phyloP scores from a whole-genome alignment of 2,888 invertebrate genomes.

The Cacoxenus indagator region DNA sequence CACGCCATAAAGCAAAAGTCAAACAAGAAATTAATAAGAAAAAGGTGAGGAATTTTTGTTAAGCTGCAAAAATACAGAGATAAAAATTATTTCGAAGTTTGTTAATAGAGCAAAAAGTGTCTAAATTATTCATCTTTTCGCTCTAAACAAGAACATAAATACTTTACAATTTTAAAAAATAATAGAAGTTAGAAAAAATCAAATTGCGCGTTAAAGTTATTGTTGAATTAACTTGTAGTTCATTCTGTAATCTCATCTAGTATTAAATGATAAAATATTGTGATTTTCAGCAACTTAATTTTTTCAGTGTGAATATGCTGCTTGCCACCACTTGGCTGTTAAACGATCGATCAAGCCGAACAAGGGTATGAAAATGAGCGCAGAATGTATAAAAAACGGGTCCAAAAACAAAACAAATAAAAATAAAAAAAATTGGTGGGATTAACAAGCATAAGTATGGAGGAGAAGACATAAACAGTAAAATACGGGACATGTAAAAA shows the following conservation, averaged over 20 bases:
- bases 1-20: slow-evolving; percentile 63
- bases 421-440: neutral
- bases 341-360: slow-evolving; percentile 61
- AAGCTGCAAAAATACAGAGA: neutral
- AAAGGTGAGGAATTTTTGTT: slow-evolving; percentile 17
- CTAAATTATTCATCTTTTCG: too few relatives aligned
- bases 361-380: slow-evolving; percentile 51
- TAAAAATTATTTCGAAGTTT: neutral
- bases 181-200: too few relatives aligned
- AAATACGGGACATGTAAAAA: slow-evolving; percentile 25
- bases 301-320: neutral
- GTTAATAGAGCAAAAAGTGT: neutral
- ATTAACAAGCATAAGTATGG: slow-evolving; percentile 30
- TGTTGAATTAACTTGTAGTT: too few relatives aligned
- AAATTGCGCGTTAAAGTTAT: too few relatives aligned
- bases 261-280: too few relatives aligned
- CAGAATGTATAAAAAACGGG: slow-evolving; percentile 15
- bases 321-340: slow-evolving; percentile 48
- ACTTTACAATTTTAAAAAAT: too few relatives aligned
- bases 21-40: slow-evolving; percentile 63
- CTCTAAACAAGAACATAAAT: too few relatives aligned
- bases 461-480: slow-evolving; percentile 40
- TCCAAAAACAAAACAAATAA: neutral
- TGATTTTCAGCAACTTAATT: slow-evolving; percentile 15
- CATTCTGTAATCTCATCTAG: too few relatives aligned